Conservation (phyloP, 2,888 invertebrate species). For the Temnothorax ravouxi region DNA sequence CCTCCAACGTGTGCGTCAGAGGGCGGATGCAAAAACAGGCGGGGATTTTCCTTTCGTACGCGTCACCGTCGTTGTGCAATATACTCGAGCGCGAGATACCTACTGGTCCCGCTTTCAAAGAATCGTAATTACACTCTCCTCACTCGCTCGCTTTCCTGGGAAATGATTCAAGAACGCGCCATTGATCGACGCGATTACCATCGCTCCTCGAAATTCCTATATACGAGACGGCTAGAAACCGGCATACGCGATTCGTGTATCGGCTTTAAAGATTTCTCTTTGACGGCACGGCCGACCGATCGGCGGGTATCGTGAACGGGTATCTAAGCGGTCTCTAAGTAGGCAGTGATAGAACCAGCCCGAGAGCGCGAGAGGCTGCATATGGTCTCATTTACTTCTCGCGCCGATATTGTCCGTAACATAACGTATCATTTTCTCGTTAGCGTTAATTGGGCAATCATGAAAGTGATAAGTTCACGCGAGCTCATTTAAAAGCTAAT, state of each 20-base stretch:
- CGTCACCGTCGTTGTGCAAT: slow-evolving; percentile 56
- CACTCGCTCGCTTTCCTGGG: slow-evolving; percentile 36
- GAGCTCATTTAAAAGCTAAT: slow-evolving; percentile 19
- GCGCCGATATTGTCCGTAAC: not conserved
- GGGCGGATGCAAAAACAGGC: slow-evolving; percentile 18
- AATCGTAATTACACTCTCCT: slow-evolving; percentile 66
- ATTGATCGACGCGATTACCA: slow-evolving; percentile 38
- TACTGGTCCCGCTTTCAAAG: slow-evolving; percentile 46
- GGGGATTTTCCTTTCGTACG: slow-evolving; percentile 8
- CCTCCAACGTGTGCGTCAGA: not conserved
- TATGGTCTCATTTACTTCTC: slow-evolving; percentile 43
- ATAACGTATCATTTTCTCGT: slow-evolving; percentile 47
- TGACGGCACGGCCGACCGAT: slow-evolving; percentile 27
- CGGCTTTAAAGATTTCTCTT: slow-evolving; percentile 50
- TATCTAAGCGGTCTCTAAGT: not conserved
- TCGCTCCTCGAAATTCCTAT: slow-evolving; percentile 37
- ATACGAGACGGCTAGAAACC: slow-evolving; percentile 6
- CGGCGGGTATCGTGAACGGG: slow-evolving; percentile 19
- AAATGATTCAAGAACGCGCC: slow-evolving; percentile 55
- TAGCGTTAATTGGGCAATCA: slow-evolving; percentile 62
- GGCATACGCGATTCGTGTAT: slow-evolving; percentile 33
- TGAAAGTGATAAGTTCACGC: slow-evolving; percentile 34
- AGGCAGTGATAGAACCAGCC: slow-evolving; percentile 15
- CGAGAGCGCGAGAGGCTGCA: not conserved
- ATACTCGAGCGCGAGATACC: slow-evolving; percentile 29